phyloP scores from a whole-genome alignment of 2,797 vertebrate species.

The Callimico goeldii region DNA sequence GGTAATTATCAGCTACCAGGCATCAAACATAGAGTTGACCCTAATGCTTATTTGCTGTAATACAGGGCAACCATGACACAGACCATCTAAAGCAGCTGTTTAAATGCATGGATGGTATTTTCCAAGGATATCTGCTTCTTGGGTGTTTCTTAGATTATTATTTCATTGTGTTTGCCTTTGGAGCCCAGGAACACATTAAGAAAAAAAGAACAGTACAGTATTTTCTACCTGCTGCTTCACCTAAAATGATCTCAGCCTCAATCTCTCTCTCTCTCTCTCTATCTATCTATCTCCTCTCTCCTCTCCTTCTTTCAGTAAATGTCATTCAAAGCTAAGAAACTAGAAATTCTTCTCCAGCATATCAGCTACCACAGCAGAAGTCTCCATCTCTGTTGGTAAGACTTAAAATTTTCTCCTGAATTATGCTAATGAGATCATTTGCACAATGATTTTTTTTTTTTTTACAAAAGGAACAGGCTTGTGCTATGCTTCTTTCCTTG shows the following conservation, averaged over 20 bases:
- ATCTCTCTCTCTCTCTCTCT: no score
- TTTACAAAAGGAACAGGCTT: background rate
- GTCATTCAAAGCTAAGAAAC: background rate
- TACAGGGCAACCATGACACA: background rate
- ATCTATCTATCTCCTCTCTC: background rate
- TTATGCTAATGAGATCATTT: background rate
- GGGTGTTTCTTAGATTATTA: constrained; percentile 36
- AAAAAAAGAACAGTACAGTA: background rate
- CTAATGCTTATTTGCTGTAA: background rate
- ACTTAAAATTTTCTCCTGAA: constrained; percentile 13
- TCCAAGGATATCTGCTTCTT: background rate
- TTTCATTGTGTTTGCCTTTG: constrained; percentile 12
- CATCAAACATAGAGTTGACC: background rate
- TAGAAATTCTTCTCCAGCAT: background rate
- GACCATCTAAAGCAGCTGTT: background rate
- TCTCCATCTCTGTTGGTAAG: background rate
- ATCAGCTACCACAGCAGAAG: background rate
- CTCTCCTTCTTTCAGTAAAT: background rate
- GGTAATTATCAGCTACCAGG: background rate
- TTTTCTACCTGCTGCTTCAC: background rate
- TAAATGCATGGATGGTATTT: background rate
- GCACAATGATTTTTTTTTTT: background rate
- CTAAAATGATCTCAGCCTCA: background rate
- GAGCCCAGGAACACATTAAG: background rate
- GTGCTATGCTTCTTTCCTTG: background rate